phyloP scores from a whole-genome alignment of 2,888 invertebrate species.

The Notodonta dromedarius region DNA sequence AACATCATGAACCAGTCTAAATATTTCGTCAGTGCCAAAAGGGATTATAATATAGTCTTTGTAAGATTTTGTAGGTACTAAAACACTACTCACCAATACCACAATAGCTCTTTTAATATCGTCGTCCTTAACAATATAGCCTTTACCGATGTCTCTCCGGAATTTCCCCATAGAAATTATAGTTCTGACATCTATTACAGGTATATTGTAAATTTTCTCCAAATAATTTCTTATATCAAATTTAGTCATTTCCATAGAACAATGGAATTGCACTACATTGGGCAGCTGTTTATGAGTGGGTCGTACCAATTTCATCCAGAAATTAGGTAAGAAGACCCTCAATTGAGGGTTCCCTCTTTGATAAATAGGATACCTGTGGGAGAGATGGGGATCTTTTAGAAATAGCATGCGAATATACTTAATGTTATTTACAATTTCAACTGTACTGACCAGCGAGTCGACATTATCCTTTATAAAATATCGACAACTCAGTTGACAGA shows the following conservation, averaged over 20 bases:
- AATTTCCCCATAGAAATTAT: slow-evolving; percentile 89
- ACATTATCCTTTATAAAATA: slow-evolving; percentile 52
- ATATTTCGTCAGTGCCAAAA: too few relatives aligned
- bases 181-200: slow-evolving; percentile 90
- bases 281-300: slow-evolving; percentile 87
- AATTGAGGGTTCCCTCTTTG: slow-evolving; percentile 97
- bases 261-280: slow-evolving; percentile 94
- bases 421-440: neutral
- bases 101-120: slow-evolving; percentile 93
- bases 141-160: slow-evolving; percentile 82
- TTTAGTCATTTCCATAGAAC: slow-evolving; percentile 97
- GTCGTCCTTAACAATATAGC: slow-evolving; percentile 91
- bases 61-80: too few relatives aligned
- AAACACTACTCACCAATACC: slow-evolving; percentile 85
- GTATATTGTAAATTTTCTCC: slow-evolving; percentile 96
- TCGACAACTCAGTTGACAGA: neutral
- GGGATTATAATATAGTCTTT: too few relatives aligned
- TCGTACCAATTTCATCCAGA: slow-evolving; percentile 97
- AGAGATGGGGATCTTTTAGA: neutral
- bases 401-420: neutral
- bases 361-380: slow-evolving; percentile 94
- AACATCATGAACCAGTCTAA: too few relatives aligned
- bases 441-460: slow-evolving; percentile 67
- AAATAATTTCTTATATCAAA: slow-evolving; percentile 96
- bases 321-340: slow-evolving; percentile 96